Conservation (phyloP, 2,113 vertebrate genomes). For the Sceloporus undulatus region DNA sequence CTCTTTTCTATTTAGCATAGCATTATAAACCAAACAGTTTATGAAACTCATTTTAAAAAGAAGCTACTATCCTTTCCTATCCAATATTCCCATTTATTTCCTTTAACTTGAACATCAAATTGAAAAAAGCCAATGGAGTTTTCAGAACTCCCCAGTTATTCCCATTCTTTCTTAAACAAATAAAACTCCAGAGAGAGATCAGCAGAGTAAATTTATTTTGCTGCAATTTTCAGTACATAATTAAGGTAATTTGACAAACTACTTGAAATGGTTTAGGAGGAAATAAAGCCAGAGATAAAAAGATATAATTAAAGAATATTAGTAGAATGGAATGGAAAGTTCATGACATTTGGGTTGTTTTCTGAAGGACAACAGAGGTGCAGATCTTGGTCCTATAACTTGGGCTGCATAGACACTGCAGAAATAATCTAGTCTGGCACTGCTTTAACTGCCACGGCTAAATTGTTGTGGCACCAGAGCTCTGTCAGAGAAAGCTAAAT, state of each 20-base stretch:
- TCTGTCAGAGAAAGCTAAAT: too few relatives aligned
- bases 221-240: conserved; percentile 75
- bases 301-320: conserved; percentile 56
- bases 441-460: too few relatives aligned
- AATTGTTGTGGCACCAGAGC: too few relatives aligned
- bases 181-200: conserved; percentile 37
- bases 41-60: conserved; percentile 2
- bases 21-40: background rate
- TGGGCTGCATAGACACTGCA: too few relatives aligned
- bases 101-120: conserved; percentile 3
- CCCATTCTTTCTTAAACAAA: conserved; percentile 18
- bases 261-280: conserved; percentile 62
- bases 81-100: conserved; percentile 3
- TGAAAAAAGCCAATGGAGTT: background rate
- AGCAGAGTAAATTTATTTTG: conserved; percentile 83
- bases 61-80: conserved; percentile 1
- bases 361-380: conserved; percentile 42
- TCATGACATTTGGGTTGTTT: conserved; percentile 20
- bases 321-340: conserved; percentile 45
- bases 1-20: background rate
- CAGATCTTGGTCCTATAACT: conserved; percentile 24
- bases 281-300: conserved; percentile 57
- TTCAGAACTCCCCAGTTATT: background rate
- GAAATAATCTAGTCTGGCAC: too few relatives aligned
- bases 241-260: conserved; percentile 81